phyloP scores from a whole-genome alignment of 2,797 vertebrate genomes.

The Anas capensis region DNA sequence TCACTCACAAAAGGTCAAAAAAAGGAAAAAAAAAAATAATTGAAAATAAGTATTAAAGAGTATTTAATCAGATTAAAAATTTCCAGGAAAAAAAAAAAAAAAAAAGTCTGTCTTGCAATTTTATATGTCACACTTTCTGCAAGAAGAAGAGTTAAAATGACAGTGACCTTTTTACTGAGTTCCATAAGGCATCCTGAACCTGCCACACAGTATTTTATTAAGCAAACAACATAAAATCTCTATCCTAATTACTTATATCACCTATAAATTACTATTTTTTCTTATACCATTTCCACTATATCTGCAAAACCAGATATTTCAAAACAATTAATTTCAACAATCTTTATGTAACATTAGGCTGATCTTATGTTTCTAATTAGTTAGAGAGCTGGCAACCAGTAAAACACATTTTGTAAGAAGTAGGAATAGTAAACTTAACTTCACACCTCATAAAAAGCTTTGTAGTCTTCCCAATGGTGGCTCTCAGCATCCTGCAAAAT shows the following conservation, averaged over 20 bases:
- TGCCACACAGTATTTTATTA: neutral
- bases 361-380: slow-evolving; percentile 80
- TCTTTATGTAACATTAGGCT: slow-evolving; percentile 58
- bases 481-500: slow-evolving; percentile 95
- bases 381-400: slow-evolving; percentile 66
- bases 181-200: slow-evolving; percentile 18
- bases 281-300: neutral
- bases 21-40: neutral
- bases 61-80: neutral
- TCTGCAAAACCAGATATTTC: slow-evolving; percentile 37
- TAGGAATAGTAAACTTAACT: slow-evolving; percentile 74
- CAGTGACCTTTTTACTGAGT: neutral
- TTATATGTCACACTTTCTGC: neutral
- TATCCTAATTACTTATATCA: slow-evolving; percentile 40
- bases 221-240: slow-evolving; percentile 49
- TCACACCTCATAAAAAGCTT: slow-evolving; percentile 95
- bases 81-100: neutral
- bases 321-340: slow-evolving; percentile 70
- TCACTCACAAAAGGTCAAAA: neutral
- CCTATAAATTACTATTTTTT: neutral
- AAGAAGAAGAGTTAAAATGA: neutral
- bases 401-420: slow-evolving; percentile 75
- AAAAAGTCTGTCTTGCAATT: neutral
- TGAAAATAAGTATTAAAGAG: slow-evolving; percentile 1
- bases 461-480: slow-evolving; percentile 93